Evolutionary conservation across 1,140 invertebrate species (phyloP).

Genomic region (Rhyzopertha dominica): DNA sequence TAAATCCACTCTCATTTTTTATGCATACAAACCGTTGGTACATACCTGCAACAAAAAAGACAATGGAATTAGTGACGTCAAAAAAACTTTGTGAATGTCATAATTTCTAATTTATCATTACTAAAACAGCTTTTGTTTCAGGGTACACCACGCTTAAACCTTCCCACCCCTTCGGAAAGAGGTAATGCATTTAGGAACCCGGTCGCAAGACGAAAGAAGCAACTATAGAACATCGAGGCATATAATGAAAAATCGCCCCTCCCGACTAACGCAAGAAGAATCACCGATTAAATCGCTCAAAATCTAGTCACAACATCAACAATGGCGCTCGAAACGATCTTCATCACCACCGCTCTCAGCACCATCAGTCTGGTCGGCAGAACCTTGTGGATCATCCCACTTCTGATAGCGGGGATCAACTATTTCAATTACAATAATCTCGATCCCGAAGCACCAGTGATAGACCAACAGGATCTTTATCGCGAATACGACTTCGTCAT

Average conservation of each 20-base stretch:
- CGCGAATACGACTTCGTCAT: conserved; percentile 79
- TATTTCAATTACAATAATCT: conserved; percentile 76
- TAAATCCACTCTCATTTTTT: too few species aligned
- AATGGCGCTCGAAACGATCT: conserved; percentile 67
- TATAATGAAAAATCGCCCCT: conserved; percentile 3
- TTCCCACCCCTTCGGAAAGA: too few species aligned
- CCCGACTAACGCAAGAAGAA: background rate
- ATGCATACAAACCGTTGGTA: too few species aligned
- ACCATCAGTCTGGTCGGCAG: conserved; percentile 68
- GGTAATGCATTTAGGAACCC: too few species aligned
- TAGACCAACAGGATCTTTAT: conserved; percentile 48
- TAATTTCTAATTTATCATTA: too few species aligned
- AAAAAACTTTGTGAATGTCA: too few species aligned
- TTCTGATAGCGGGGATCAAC: conserved; percentile 73
- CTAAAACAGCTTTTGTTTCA: too few species aligned
- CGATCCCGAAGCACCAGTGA: conserved; percentile 69
- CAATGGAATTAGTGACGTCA: too few species aligned
- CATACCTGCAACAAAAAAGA: too few species aligned
- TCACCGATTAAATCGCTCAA: background rate
- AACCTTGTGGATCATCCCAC: conserved; percentile 74
- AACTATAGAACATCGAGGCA: too few species aligned
- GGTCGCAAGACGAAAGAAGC: too few species aligned
- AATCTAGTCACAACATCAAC: conserved; percentile 14
- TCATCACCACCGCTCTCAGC: conserved; percentile 69
- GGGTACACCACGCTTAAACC: too few species aligned